Percentiles rank a stretch among this genome's conserved stretches.
Conservation (phyloP, 2,888 invertebrate species). For the Lordiphosa andalusiaca region DNA sequence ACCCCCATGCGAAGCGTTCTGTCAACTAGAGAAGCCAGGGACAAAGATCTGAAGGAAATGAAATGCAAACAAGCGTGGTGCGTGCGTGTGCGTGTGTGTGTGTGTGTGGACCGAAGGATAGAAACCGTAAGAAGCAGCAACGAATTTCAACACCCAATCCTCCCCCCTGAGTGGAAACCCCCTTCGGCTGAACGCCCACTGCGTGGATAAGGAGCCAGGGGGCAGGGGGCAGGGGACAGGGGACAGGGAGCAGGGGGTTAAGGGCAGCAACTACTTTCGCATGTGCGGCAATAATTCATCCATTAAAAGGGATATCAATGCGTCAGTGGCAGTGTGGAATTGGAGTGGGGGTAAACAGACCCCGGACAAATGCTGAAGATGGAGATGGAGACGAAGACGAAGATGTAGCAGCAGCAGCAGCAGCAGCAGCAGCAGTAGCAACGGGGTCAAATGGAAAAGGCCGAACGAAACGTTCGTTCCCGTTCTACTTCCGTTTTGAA, state of each 20-base stretch:
- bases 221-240: too few species aligned
- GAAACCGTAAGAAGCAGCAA: conserved; percentile 35
- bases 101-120: conserved; percentile 52
- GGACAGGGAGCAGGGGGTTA: conserved; percentile 12
- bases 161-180: background rate
- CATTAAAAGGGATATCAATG: conserved; percentile 79
- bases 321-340: conserved; percentile 41
- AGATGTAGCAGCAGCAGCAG: conserved; percentile 6
- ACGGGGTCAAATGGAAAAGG: conserved; percentile 73
- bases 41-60: conserved; percentile 62
- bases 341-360: conserved; percentile 17
- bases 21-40: conserved; percentile 39
- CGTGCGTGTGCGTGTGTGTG: conserved; percentile 21
- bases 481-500: conserved; percentile 68
- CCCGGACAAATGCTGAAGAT: conserved; percentile 25
- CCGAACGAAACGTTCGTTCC: conserved; percentile 37
- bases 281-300: conserved; percentile 80
- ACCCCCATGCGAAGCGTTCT: conserved; percentile 35
- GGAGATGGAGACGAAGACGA: conserved; percentile 38
- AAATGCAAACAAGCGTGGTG: conserved; percentile 62
- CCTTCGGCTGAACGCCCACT: conserved; percentile 35
- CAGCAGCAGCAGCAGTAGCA: conserved; percentile 44
- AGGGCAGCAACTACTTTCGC: conserved; percentile 76
- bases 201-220: conserved; percentile 18
- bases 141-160: conserved; percentile 24